Evolutionary conservation across 2,113 vertebrate genomes (phyloP).

Genomic region (Pipra filicauda): DNA sequence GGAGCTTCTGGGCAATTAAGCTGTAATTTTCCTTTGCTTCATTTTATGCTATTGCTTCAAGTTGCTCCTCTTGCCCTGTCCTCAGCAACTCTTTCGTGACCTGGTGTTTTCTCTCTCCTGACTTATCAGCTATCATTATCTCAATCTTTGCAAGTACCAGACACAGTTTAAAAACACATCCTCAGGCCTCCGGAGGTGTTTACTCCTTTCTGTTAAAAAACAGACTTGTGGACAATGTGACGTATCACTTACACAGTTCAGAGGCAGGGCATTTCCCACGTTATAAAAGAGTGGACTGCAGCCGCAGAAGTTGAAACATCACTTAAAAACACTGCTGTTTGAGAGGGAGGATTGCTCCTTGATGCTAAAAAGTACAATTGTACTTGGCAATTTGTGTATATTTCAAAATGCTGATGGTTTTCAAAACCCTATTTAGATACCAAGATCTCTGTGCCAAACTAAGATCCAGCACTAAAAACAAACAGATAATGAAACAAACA

Average conservation of each 20-base stretch:
- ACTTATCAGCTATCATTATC: neutral
- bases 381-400: neutral
- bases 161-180: neutral
- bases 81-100: neutral
- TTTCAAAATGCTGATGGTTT: slow-evolving; percentile 61
- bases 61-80: neutral
- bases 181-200: neutral
- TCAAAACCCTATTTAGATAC: slow-evolving; percentile 11
- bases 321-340: neutral
- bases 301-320: slow-evolving; percentile 4
- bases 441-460: slow-evolving; percentile 5
- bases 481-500: slow-evolving; percentile 49
- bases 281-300: neutral
- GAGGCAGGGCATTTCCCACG: slow-evolving; percentile 55
- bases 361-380: neutral
- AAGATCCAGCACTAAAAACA: slow-evolving; percentile 56
- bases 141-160: neutral
- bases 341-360: neutral
- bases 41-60: neutral
- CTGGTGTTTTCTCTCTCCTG: neutral
- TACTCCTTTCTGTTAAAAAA: slow-evolving; percentile 1
- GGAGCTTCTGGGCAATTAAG: neutral
- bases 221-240: neutral
- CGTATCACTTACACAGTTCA: slow-evolving; percentile 13
- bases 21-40: neutral